Base-by-base conservation (phyloP, 1,140 invertebrate genomes). In the Zophobas atratus region DNA sequence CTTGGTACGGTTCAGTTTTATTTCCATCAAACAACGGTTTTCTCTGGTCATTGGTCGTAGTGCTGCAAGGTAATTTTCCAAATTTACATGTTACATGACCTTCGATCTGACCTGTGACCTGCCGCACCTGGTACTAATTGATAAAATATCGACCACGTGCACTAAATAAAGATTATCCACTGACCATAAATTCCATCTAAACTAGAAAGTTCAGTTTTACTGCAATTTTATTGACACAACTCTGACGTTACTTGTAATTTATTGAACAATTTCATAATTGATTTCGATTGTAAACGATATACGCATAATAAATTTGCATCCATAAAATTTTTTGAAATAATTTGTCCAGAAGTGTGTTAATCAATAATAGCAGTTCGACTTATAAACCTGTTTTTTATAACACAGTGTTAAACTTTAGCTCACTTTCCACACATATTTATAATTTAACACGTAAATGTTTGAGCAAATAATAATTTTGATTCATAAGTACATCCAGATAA, bases 51-150 rank as follows among this genome's bases (percentile, higher is more conserved):
- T 73, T 73, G 71, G 55, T 73, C 49, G 35, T 39, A 39, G 35
- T 56, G 20, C 34, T 35, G 51, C 38, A 73, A 56, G 39, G 60
- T 67, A 67, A 67, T 67, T 67, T 67, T 67, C 60, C 60, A 39
- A 73, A 73, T 73, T 73, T 73, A 73, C 71, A 73, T 73, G 55
- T 73, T 73, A 53, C 56, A 73, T 41, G 71, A 73, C 71, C 71
- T 73, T 51, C 71, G 71, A 36, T 56, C 33, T 73, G 71, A 73
- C 71, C 71, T 73, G 35, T 71, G 63, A 70, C 76, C 70, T 53
- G 75, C 36, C 76, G 71, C 76, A 72, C 76, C 76, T 77, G 67
- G 53, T 55, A 57, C 76, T 77, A 77, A 77, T 77, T 77, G 76
- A 77, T 77, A 72, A 72, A 72, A 77, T 77, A 77, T 77, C 70